Evolutionary conservation across 2,888 invertebrate species (phyloP), one percentile per base, ranked within the genome.

Genomic region (Tribolium freemani): DNA sequence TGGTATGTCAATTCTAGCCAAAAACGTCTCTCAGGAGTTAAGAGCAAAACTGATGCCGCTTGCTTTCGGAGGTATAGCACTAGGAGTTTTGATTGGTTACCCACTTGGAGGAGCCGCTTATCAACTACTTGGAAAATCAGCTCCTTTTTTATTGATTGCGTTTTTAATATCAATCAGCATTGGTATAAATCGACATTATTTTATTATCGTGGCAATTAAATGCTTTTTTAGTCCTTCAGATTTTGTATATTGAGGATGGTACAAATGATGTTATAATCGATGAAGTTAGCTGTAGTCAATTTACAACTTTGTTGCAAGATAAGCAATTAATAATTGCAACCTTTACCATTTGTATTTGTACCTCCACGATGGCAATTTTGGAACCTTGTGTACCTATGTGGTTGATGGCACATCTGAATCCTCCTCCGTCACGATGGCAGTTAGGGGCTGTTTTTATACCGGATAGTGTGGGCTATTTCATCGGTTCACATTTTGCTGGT

Each of bases 361-460:
- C 95, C 0, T 92, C 93, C 9, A 91, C 94, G 0, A 94, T 96
- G 92, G 93, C 95, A 0, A 91, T 94, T 75, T 84, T 96, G 76
- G 96, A 96, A 83, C 93, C 95, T 0, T 94, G 94, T 73, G 87
- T 96, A 10, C 96, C 95, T 0, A 90, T 95, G 79, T 96, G 95
- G 95, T 85, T 95, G 46, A 90, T 93, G 83, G 89, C 89, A 9
- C 90, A 89, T 67, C 88, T 93, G 76, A 88, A 91, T 76, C 92
- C 92, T 0, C 84, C 90, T 87, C 92, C 92, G 0, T 83, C 91
- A 86, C 90, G 89, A 80, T 93, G 93, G 93, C 92, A 93, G 83
- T 85, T 93, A 80, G 95, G 95, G 2, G 92, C 93, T 0, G 94
- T 95, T 3, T 96, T 96, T 81, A 91, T 96, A 73, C 95, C 96